Percentiles rank a stretch among this genome's conserved stretches.
Conservation (phyloP, 2,113 vertebrate species). For the Struthidea cinerea region DNA sequence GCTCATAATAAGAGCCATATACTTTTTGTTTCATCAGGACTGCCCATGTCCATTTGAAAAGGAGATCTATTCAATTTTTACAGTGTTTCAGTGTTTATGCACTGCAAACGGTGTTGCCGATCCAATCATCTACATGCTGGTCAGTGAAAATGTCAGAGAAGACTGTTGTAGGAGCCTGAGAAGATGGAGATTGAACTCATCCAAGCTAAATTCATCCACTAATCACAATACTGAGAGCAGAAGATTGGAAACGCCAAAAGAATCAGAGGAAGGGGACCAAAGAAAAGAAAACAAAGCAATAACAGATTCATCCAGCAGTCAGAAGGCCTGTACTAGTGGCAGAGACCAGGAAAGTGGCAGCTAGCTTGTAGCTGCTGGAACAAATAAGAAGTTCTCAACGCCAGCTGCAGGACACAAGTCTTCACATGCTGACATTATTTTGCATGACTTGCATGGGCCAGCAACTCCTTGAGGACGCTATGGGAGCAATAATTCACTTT, state of each 20-base stretch:
- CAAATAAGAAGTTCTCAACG: neutral
- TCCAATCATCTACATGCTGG: conserved; percentile 84
- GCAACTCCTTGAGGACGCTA: neutral
- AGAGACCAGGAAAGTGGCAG: neutral
- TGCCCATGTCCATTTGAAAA: conserved; percentile 66
- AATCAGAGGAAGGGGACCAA: neutral
- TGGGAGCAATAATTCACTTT: neutral
- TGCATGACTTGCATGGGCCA: neutral
- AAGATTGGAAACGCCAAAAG: conserved; percentile 21
- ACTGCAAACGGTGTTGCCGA: conserved; percentile 81
- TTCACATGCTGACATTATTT: neutral
- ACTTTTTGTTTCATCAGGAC: conserved; percentile 42
- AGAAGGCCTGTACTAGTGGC: neutral
- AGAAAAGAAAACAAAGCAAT: neutral
- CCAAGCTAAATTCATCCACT: neutral
- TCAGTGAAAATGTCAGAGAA: conserved; percentile 73
- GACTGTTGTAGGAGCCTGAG: conserved; percentile 60
- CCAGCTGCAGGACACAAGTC: neutral
- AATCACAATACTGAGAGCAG: neutral
- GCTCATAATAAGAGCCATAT: conserved; percentile 71
- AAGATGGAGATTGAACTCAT: conserved; percentile 2
- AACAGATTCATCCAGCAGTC: neutral
- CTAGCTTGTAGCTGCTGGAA: neutral
- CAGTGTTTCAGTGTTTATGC: conserved; percentile 75
- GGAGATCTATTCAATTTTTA: conserved; percentile 67